Conservation (phyloP, 2,797 vertebrate genomes). For the Masticophis lateralis region DNA sequence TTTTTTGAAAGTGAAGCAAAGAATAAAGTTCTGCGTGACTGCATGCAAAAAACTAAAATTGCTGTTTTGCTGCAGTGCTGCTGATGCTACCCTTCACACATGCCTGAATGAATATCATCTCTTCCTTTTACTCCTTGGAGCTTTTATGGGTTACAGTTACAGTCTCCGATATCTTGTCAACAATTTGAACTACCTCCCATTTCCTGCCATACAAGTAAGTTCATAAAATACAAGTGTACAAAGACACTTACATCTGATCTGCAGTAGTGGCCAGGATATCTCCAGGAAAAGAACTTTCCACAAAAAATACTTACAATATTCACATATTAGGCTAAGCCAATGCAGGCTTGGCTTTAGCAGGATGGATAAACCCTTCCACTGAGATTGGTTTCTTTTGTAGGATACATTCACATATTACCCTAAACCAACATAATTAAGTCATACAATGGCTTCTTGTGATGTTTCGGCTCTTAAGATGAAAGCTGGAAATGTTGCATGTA, state of each 20-base stretch:
- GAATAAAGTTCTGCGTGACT: neutral
- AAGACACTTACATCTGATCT: neutral
- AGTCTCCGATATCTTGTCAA: conserved; percentile 87
- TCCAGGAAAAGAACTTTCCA: neutral
- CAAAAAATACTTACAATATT: neutral
- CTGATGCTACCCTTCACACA: conserved; percentile 36
- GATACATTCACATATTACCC: neutral
- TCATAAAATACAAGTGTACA: neutral
- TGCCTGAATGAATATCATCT: conserved; percentile 93
- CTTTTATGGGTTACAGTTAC: conserved; percentile 89
- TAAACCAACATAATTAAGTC: neutral
- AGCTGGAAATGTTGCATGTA: neutral
- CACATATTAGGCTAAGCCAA: neutral
- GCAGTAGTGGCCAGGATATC: neutral
- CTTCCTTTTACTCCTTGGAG: conserved; percentile 85
- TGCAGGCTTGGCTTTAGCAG: neutral
- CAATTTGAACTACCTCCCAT: conserved; percentile 92
- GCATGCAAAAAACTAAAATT: neutral
- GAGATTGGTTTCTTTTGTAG: neutral
- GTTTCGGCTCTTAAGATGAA: neutral
- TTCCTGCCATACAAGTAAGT: conserved; percentile 88
- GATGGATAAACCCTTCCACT: neutral
- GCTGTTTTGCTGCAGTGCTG: conserved; percentile 42
- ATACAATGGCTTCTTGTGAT: neutral
- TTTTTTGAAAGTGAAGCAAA: neutral